A percentile compares a stretch with the other conserved stretches of the same genome.
phyloP scores from a whole-genome alignment of 2,797 vertebrate genomes.

The Acipenser oxyrinchus region DNA sequence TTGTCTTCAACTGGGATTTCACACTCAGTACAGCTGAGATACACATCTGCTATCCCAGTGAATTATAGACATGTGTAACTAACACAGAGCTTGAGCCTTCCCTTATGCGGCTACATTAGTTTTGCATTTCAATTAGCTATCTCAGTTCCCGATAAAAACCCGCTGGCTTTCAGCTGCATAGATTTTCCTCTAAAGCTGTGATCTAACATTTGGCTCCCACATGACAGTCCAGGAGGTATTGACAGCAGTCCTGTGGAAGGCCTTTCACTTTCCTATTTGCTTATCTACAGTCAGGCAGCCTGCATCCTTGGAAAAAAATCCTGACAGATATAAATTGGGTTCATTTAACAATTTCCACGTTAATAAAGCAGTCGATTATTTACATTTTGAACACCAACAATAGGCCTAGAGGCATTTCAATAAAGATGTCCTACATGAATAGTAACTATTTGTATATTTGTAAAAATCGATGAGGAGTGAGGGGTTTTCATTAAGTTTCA shows the following conservation, averaged over 20 bases:
- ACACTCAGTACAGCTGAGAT: no score
- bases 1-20: no score
- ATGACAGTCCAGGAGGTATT: background rate
- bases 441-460: no score
- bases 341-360: no score
- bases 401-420: no score
- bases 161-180: background rate
- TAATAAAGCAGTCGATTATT: no score
- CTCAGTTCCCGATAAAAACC: background rate
- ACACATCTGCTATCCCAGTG: no score
- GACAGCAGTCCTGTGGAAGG: slow-evolving; percentile 1
- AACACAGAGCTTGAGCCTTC: background rate
- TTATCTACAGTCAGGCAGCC: slow-evolving; percentile 10
- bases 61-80: background rate
- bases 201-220: background rate
- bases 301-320: background rate
- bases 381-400: no score
- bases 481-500: no score
- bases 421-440: no score
- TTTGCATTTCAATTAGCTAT: slow-evolving; percentile 1
- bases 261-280: slow-evolving; percentile 5
- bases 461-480: no score
- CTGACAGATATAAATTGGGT: background rate
- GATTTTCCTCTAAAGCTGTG: slow-evolving; percentile 3
- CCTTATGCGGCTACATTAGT: background rate